Base-by-base conservation (phyloP, 2,113 vertebrate genomes). In the Sinocyclocheilus anophthalmus region DNA sequence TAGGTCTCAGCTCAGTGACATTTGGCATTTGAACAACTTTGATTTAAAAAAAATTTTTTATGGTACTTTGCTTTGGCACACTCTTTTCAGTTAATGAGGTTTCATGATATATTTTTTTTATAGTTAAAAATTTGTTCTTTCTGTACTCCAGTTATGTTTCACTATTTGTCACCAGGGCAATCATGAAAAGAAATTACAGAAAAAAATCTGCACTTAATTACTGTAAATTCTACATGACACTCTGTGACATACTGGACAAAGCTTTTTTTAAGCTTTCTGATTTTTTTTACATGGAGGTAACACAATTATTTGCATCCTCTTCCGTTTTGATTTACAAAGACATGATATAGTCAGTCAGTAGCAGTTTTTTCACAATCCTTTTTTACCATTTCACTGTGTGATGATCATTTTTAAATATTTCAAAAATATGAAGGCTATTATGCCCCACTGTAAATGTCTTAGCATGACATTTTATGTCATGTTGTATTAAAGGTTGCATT, bases 351-450 rank as follows among this genome's bases (percentile, higher is more conserved):
- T 75, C 20, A 4, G 55, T 73, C 65, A 59, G 59, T 76, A 48
- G n/a, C 42, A 42, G 42, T 42, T 42, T 42, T 42, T 42, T 42
- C 42, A 42, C 42, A 42, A 42, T 42, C 42, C 50, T 81, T 18
- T 18, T 76, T 85, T 63, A 65, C 59, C 83, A 81, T 88, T 88
- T 83, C 79, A 78, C 39, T 79, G 53, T 65, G 16, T 65, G 16
- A 59, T 63, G 5, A 37, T 30, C 67, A 70, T 55, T 55, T 55
- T 55, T 59, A 76, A 53, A 30, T 26, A n/a, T 48, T 48, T 3
- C 8, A 48, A 11, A 48, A 48, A 48, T 48, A 48, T 12, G 48
- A 72, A 12, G 42, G 26, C 16, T 73, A 5, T 70, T 55, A 59
- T 39, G 37, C 18, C 5, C 12, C 7, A 18, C 37, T 81, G 57